Evolutionary conservation across 2,797 vertebrate genomes (phyloP).

Genomic region (Smutsia temminckii): DNA sequence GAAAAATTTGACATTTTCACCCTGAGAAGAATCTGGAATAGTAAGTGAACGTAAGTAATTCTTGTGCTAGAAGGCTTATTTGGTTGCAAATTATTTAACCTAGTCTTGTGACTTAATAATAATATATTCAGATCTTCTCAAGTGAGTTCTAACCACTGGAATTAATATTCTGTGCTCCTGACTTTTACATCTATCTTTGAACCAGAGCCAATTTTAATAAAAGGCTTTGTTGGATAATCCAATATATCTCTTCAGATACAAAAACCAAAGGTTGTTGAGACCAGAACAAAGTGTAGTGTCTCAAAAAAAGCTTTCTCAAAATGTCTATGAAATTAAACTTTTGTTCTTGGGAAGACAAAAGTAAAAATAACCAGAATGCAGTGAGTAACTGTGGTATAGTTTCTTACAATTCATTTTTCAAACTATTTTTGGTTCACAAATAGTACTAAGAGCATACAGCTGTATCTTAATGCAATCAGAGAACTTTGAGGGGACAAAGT

Average conservation of each 20-base stretch:
- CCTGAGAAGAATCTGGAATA: not conserved
- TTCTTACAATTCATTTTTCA: constrained; percentile 41
- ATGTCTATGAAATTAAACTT: not conserved
- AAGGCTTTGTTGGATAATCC: constrained; percentile 16
- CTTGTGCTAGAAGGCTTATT: not conserved
- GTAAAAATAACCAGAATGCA: constrained; percentile 19
- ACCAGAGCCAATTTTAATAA: not conserved
- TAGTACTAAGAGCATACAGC: constrained; percentile 27
- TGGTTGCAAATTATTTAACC: not conserved
- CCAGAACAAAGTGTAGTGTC: not conserved
- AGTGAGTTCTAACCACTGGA: not conserved
- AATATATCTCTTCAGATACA: constrained; percentile 6
- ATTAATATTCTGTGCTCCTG: not conserved
- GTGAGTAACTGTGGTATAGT: not conserved
- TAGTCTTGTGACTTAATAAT: not conserved
- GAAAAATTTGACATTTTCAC: constrained; percentile 27
- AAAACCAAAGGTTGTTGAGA: not conserved
- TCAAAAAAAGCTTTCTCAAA: constrained; percentile 13
- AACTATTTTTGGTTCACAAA: constrained; percentile 51
- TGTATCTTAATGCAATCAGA: constrained; percentile 52
- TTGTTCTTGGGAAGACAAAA: not conserved
- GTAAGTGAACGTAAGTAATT: not conserved
- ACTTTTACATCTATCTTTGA: not conserved
- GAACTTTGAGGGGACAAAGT: constrained; percentile 34
- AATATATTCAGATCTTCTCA: not conserved